These are phyloP conservation scores for Ibycter americanus DNA, from an alignment of 2,797 vertebrate species.

Conservation along the genomic window DNA sequence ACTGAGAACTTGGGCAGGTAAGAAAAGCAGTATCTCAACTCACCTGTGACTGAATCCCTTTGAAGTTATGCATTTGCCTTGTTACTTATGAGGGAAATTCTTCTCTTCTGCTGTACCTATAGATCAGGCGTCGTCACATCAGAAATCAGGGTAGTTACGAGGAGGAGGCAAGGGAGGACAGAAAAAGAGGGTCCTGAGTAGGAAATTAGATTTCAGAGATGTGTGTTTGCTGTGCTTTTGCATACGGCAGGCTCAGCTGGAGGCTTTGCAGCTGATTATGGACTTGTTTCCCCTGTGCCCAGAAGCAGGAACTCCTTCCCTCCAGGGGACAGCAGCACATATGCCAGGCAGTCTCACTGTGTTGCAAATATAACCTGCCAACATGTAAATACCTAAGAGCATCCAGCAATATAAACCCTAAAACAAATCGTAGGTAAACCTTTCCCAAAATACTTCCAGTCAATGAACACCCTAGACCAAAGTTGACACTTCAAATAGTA, in stretches of 20 bases:
- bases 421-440: neutral
- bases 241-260: neutral
- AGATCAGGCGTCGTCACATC: neutral
- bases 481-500: neutral
- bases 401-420: neutral
- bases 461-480: neutral
- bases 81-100: neutral
- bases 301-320: neutral
- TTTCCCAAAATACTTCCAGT: neutral
- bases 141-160: neutral
- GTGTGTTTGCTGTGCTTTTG: neutral
- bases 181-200: neutral
- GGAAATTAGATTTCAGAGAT: neutral
- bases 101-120: neutral
- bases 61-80: neutral
- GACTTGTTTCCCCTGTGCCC: neutral
- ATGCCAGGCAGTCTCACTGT: neutral
- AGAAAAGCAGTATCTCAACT: slow-evolving; percentile 32
- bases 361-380: neutral
- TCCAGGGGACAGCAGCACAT: neutral
- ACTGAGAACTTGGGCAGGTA: slow-evolving; percentile 93
- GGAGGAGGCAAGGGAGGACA: neutral
- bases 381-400: neutral
- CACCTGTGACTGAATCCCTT: neutral
- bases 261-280: neutral